Evolutionary conservation across 2,113 vertebrate species (phyloP), one percentile per base, ranked within the genome.

Genomic region (Solea solea): DNA sequence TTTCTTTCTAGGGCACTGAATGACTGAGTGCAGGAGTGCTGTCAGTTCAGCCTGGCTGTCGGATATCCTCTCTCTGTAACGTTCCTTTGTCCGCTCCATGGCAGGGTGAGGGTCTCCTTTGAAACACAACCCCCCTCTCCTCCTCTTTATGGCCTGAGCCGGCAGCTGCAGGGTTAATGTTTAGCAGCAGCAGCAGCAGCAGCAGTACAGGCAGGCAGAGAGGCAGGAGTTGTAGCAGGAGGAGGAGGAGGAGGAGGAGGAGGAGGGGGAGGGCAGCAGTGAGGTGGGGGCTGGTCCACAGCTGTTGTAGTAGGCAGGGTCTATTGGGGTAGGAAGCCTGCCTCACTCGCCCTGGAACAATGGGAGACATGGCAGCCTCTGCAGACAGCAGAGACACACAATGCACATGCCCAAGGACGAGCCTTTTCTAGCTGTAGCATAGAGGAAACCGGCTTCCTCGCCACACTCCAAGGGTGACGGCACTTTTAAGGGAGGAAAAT

Each of bases 101-200:
- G 50, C 68, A 28, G 82, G 72, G 66, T 83, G 68, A 28, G 82
- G 72, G 66, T 83, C 82, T 71, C 73, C 58, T 81, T 73, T 81
- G 73, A 91, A 92, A 90, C 69, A 71, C 82, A 74, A 76, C 78
- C 85, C 77, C 84, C 85, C 28, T 62, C 72, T 54, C 63, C 58
- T 61, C 63, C 62, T 63, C 60, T 89, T 89, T 83, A 85, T 51
- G 80, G 73, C 82, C 65, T 21, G 44, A 63, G 54, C 86, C 86
- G 83, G 93, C 92, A 93, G 86, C 88, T 86, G 87, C 57, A 72
- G 92, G 90, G 92, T 94, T 94, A 94, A 94, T 92, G 79, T 88
- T 91, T 80, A 90, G 90, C 86, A 87, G 88, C 85, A 72, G 86
- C 85, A 79, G 88, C 70, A 83, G 84, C 84, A 74, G 83, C 78